Conservation (phyloP, 2,113 vertebrate species). For the Xenus cinereus region DNA sequence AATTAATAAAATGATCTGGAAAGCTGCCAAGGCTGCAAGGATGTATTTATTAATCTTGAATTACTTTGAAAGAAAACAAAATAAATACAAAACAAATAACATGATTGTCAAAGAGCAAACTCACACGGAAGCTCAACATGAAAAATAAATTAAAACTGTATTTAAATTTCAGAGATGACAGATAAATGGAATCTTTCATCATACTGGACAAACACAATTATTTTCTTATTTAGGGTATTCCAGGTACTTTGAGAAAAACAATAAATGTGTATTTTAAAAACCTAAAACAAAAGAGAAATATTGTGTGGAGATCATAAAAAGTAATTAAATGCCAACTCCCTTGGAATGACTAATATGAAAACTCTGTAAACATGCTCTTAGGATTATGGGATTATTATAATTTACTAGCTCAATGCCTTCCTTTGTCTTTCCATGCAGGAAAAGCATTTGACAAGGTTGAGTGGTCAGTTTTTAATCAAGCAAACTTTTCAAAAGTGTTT, state of each 20-base stretch:
- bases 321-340: slow-evolving; percentile 40
- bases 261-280: neutral
- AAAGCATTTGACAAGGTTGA: slow-evolving; percentile 63
- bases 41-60: slow-evolving; percentile 5
- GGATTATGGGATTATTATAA: slow-evolving; percentile 61
- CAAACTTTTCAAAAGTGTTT: slow-evolving; percentile 34
- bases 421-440: slow-evolving; percentile 37
- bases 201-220: neutral
- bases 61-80: neutral
- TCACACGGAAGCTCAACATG: neutral
- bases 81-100: slow-evolving; percentile 15
- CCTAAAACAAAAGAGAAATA: slow-evolving; percentile 36
- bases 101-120: neutral
- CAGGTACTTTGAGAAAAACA: neutral
- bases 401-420: slow-evolving; percentile 42
- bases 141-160: slow-evolving; percentile 9
- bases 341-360: slow-evolving; percentile 49
- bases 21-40: neutral
- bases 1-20: neutral
- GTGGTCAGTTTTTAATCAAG: slow-evolving; percentile 59
- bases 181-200: neutral
- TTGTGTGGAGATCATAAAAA: neutral
- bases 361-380: slow-evolving; percentile 40
- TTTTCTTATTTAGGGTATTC: neutral
- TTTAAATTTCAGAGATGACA: neutral